Base-by-base conservation (phyloP, 2,888 invertebrate genomes). In the Rotaria macrura region DNA sequence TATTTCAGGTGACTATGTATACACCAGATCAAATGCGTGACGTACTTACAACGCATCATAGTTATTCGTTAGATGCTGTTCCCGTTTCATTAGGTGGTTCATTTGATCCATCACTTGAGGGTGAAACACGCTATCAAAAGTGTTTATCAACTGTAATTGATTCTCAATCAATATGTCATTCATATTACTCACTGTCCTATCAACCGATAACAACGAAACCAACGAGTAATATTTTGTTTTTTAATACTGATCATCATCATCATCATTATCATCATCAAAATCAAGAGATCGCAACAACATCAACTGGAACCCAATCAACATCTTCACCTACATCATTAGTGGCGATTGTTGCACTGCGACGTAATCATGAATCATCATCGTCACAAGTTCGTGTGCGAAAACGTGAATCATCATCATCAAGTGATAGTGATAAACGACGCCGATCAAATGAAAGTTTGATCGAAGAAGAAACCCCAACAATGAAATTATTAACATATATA, bases 401-500 rank as follows among this genome's bases (percentile, higher is more conserved):
- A 79, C 79, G 79, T 40, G 79, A 79, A 79, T 79, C 79, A 10
- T 79, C 79, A 79, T 43, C 43, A 79, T 79, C 79, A 43, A 43
- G 12, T 25, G 43, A 43, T 43, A n/a, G 43, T 79, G 40, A 40
- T 3, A 43, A 79, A 43, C 40, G 43, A 43, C 40, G 25, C 10
- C 79, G 43, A 43, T 79, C 79, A 10, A 43, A 43, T 79, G 40
- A 79, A 43, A 79, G 43, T 79, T 25, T 43, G 0, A n/a, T 79
- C 1, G 79, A 43, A 79, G 79, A 79, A 79, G 43, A 79, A 43
- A 10, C 65, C 0, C 14, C 65, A 6, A 34, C 5, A 7, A 25
- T 54, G 23, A 25, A 25, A 23, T 54, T 10, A 25, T 54, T 54
- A 54, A 25, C 9, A 25, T 54, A 54, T 54, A 65, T 65, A 17